Conservation (phyloP, 2,888 invertebrate species). For the Odontothrips loti region DNA sequence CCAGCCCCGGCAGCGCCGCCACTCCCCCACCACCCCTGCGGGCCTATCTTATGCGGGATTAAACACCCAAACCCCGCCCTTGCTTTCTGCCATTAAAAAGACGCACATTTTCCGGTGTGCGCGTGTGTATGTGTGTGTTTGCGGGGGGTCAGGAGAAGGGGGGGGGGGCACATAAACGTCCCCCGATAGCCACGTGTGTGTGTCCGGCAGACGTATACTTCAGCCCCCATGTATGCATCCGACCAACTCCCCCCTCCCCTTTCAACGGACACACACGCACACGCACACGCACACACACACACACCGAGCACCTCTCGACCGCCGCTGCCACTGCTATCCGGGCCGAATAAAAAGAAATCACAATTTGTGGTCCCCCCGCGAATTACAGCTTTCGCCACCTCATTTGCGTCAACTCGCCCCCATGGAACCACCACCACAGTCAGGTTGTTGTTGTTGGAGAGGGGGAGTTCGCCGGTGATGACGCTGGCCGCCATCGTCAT, state of each 20-base stretch:
- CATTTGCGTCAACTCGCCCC: slow-evolving; percentile 25
- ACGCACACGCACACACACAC: too few relatives aligned
- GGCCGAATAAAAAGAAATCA: slow-evolving; percentile 22
- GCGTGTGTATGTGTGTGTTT: background rate
- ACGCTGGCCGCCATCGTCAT: background rate
- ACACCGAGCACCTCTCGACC: background rate
- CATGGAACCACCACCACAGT: background rate
- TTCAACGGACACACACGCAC: too few relatives aligned
- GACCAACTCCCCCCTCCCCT: too few relatives aligned
- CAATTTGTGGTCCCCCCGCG: slow-evolving; percentile 17
- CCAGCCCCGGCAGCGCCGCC: background rate
- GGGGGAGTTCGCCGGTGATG: background rate
- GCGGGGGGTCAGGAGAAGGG: too few relatives aligned
- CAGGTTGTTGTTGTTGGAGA: background rate
- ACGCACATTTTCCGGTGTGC: background rate
- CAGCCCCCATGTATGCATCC: background rate
- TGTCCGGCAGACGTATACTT: background rate
- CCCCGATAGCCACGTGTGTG: background rate
- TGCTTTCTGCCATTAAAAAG: slow-evolving; percentile 1
- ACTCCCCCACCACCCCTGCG: too few relatives aligned
- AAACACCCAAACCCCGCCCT: background rate
- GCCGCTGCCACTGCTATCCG: background rate
- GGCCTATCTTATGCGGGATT: too few relatives aligned
- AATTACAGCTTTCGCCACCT: slow-evolving; percentile 24
- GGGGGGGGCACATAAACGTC: too few relatives aligned